phyloP scores from a whole-genome alignment of 2,888 invertebrate species.

The Lithodes maja region DNA sequence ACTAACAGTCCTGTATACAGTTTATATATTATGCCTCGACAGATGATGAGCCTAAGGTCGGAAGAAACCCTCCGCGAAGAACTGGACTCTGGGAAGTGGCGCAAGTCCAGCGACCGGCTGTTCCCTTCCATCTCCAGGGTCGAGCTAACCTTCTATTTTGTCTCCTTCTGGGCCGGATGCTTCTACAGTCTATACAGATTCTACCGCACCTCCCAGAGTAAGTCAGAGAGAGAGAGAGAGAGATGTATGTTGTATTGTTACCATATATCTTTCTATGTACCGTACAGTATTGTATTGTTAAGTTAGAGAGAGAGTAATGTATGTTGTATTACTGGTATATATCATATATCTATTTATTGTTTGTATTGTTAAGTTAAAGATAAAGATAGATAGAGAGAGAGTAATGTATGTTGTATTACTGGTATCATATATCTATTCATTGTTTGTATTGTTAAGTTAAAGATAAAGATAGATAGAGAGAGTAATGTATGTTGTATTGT shows the following conservation, averaged over 20 bases:
- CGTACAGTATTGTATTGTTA: neutral
- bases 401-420: neutral
- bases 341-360: too few relatives aligned
- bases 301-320: neutral
- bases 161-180: conserved; percentile 52
- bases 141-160: conserved; percentile 60
- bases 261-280: neutral
- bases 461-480: too few relatives aligned
- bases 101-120: neutral
- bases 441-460: too few relatives aligned
- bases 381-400: too few relatives aligned
- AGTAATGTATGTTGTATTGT: too few relatives aligned
- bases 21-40: neutral
- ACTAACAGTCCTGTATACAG: too few relatives aligned
- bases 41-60: neutral
- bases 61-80: neutral
- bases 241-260: too few relatives aligned
- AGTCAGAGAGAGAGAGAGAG: neutral
- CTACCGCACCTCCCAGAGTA: conserved; percentile 64
- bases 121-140: conserved; percentile 47
- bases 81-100: neutral
- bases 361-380: too few relatives aligned
- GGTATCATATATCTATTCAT: too few relatives aligned
- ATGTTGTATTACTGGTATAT: neutral
- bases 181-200: conserved; percentile 61